phyloP scores from a whole-genome alignment of 2,888 invertebrate species.

The Parelbella ahira region DNA sequence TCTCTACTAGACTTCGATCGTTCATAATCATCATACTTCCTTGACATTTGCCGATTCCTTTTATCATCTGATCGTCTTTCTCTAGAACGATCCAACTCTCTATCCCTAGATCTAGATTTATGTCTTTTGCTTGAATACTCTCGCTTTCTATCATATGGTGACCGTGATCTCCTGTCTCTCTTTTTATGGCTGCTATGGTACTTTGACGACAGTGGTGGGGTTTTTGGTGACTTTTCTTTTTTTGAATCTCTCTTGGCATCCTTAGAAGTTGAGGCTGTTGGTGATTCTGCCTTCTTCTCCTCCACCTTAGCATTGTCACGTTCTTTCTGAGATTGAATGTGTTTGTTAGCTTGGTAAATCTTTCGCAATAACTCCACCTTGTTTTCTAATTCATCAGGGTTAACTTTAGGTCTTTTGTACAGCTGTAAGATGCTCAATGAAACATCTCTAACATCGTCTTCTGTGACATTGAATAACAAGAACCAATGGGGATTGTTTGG shows the following conservation, averaged over 20 bases:
- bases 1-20: constrained; percentile 66
- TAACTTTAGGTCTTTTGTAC: constrained; percentile 90
- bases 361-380: constrained; percentile 63
- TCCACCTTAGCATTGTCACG: constrained; percentile 56
- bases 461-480: constrained; percentile 90
- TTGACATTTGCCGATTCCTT: constrained; percentile 48
- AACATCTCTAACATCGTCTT: constrained; percentile 91
- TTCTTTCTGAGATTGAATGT: constrained; percentile 63
- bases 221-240: constrained; percentile 73
- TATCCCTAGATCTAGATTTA: constrained; percentile 69
- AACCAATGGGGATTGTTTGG: constrained; percentile 96
- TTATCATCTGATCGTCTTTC: constrained; percentile 67
- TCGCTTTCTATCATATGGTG: constrained; percentile 72
- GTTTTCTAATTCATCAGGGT: constrained; percentile 68
- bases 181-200: constrained; percentile 73
- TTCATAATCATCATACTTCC: constrained; percentile 76
- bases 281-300: constrained; percentile 67
- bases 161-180: constrained; percentile 67
- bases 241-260: constrained; percentile 64
- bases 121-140: constrained; percentile 71
- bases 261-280: constrained; percentile 69
- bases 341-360: constrained; percentile 71
- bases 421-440: constrained; percentile 90
- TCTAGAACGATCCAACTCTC: constrained; percentile 61
- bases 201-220: constrained; percentile 70